These are phyloP conservation scores for Pterocles burchelli DNA, from an alignment of 2,113 vertebrate species.

Conservation along the genomic window DNA sequence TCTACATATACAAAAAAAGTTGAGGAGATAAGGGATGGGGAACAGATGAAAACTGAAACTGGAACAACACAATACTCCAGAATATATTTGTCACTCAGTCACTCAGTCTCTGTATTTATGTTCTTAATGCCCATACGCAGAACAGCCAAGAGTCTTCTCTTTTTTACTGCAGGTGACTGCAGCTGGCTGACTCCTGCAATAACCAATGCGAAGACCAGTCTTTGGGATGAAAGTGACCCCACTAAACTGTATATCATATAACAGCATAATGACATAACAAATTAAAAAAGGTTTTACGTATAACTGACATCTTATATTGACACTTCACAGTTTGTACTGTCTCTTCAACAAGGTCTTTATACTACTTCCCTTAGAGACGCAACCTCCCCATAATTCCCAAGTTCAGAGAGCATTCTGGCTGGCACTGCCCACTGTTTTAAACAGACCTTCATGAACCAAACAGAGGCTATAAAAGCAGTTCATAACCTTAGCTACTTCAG, in stretches of 20 bases:
- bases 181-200: neutral
- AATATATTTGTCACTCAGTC: neutral
- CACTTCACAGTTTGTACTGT: neutral
- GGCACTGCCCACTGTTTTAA: neutral
- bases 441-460: neutral
- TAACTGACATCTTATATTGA: neutral
- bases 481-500: neutral
- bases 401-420: neutral
- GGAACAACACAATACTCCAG: neutral
- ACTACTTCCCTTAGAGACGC: neutral
- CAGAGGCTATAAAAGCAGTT: neutral
- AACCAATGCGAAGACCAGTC: neutral
- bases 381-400: neutral
- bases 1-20: neutral
- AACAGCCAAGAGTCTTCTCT: neutral
- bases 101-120: neutral
- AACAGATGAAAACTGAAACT: slow-evolving; percentile 16
- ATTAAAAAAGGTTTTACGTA: neutral
- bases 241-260: neutral
- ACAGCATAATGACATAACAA: neutral
- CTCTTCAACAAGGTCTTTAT: neutral
- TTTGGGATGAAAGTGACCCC: neutral
- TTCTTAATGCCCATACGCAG: neutral
- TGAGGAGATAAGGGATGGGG: neutral
- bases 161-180: neutral